phyloP scores from a whole-genome alignment of 2,113 vertebrate species.

The Galbula dea region DNA sequence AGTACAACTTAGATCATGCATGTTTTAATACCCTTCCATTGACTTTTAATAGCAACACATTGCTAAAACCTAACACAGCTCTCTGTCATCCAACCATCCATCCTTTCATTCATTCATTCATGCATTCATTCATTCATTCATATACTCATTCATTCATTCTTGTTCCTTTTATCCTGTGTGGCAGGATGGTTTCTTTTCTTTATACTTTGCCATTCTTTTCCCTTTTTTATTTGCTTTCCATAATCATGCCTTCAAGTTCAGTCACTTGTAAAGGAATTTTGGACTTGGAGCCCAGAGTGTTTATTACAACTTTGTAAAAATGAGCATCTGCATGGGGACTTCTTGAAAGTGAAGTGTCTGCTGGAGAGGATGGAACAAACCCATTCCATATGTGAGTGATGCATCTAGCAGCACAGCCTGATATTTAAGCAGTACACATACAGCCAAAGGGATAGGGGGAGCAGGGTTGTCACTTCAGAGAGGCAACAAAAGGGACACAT shows the following conservation, averaged over 20 bases:
- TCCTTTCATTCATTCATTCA: neutral
- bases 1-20: neutral
- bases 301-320: neutral
- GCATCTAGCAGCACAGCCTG: neutral
- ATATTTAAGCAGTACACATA: neutral
- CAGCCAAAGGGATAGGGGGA: neutral
- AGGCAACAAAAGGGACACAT: neutral
- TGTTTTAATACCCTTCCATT: neutral
- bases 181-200: neutral
- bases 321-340: neutral
- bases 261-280: neutral
- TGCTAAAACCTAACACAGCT: neutral
- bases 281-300: neutral
- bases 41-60: neutral
- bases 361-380: neutral
- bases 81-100: neutral
- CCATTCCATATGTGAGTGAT: accelerated
- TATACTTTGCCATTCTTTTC: neutral
- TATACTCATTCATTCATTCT: neutral
- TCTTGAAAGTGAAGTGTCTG: neutral
- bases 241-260: neutral
- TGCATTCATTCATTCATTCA: neutral
- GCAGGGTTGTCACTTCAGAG: neutral
- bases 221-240: neutral
- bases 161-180: neutral